These are phyloP conservation scores for Planococcus citri DNA, from an alignment of 1,140 invertebrate genomes.

Conservation along the genomic window DNA sequence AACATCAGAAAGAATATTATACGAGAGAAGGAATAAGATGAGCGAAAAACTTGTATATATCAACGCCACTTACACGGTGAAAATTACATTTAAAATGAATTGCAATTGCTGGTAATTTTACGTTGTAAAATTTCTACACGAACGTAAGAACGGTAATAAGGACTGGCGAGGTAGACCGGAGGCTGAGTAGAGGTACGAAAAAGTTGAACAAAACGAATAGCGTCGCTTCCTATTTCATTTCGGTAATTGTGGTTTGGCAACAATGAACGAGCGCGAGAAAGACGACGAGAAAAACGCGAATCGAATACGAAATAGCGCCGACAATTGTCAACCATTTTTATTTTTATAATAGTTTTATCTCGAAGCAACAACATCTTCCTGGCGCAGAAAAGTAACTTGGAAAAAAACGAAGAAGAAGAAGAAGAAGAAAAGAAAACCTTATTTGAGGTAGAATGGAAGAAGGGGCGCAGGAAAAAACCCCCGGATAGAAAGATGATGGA, in stretches of 20 bases:
- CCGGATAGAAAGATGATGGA: too few species aligned
- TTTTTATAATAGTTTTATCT: background rate
- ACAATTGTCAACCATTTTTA: slow-evolving; percentile 4
- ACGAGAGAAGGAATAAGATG: too few species aligned
- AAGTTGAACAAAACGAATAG: slow-evolving; percentile 3
- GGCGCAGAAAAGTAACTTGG: background rate
- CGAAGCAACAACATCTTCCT: slow-evolving; percentile 1
- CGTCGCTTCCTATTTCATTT: slow-evolving; percentile 1
- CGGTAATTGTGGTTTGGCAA: slow-evolving; percentile 2
- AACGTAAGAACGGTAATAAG: background rate
- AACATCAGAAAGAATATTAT: too few species aligned
- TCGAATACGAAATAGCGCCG: background rate
- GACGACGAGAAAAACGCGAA: background rate
- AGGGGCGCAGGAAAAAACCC: too few species aligned
- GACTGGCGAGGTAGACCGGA: too few species aligned
- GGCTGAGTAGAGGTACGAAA: too few species aligned
- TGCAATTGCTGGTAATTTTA: background rate
- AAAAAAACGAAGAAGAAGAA: background rate
- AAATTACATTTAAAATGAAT: slow-evolving; percentile 5
- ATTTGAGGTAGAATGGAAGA: too few species aligned
- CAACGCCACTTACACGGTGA: background rate
- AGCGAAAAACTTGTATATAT: too few species aligned
- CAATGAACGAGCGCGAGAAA: background rate
- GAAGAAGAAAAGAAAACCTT: background rate
- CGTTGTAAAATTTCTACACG: background rate